A percentile compares a stretch with the other conserved stretches of the same genome.
phyloP scores from a whole-genome alignment of 1,140 invertebrate species.

The Helicoverpa zea region DNA sequence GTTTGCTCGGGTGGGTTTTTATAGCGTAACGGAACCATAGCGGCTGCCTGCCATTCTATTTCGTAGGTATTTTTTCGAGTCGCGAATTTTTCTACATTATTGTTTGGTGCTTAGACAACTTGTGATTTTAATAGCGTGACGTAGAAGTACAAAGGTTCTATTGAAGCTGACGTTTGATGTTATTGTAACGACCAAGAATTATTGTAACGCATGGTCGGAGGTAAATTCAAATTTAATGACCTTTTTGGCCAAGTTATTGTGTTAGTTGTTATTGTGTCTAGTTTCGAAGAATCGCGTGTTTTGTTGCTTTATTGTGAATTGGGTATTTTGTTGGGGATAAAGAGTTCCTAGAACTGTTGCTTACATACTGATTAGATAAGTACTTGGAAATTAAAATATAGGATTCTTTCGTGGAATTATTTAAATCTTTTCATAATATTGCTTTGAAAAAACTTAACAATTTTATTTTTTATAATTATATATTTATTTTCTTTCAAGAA shows the following conservation, averaged over 20 bases:
- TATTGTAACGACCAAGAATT: conserved; percentile 33
- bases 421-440: too few species aligned
- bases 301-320: conserved; percentile 7
- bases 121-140: conserved; percentile 71
- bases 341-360: not conserved
- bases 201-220: conserved; percentile 29
- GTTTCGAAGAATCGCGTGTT: conserved; percentile 8
- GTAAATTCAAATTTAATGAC: conserved; percentile 49
- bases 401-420: too few species aligned
- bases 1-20: conserved; percentile 83
- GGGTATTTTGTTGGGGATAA: not conserved
- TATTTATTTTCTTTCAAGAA: too few species aligned
- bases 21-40: conserved; percentile 76
- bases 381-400: not conserved
- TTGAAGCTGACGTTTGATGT: conserved; percentile 53
- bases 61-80: conserved; percentile 75
- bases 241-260: conserved; percentile 33
- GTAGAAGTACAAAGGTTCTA: conserved; percentile 64
- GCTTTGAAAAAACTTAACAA: too few species aligned
- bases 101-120: conserved; percentile 62
- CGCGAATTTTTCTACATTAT: conserved; percentile 79
- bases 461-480: too few species aligned
- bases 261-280: conserved; percentile 18
- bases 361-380: conserved; percentile 4
- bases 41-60: conserved; percentile 76